These are phyloP conservation scores for Agraylea sexmaculata DNA, from an alignment of 1,140 invertebrate genomes.

Conservation along the genomic window DNA sequence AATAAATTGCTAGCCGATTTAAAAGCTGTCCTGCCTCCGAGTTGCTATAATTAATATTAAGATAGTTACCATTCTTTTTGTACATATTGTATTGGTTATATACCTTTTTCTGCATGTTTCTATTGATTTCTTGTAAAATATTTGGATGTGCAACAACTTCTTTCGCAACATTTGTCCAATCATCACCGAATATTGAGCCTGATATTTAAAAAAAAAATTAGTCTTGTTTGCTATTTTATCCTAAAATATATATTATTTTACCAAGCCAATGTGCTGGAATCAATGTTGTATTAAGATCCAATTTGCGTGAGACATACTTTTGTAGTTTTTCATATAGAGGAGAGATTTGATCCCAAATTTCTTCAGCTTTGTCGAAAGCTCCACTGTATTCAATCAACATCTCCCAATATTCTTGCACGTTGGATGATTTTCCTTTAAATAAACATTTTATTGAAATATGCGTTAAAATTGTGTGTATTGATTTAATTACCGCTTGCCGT, in stretches of 20 bases:
- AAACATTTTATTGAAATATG: no score
- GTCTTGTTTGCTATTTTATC: conserved; percentile 6
- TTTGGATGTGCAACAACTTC: conserved; percentile 41
- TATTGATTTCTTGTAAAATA: conserved; percentile 43
- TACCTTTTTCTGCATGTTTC: conserved; percentile 46
- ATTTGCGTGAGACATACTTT: conserved; percentile 36
- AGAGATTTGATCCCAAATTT: conserved; percentile 41
- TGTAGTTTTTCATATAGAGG: conserved; percentile 43
- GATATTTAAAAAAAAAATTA: conserved; percentile 16
- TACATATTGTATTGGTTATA: conserved; percentile 8
- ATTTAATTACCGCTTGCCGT: conserved; percentile 40
- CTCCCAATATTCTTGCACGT: conserved; percentile 47
- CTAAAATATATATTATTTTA: no score
- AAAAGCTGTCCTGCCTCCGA: conserved; percentile 38
- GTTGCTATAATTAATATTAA: conserved; percentile 31
- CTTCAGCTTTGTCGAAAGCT: conserved; percentile 36
- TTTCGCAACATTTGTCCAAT: conserved; percentile 47
- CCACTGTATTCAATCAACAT: conserved; percentile 40
- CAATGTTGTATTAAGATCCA: conserved; percentile 27
- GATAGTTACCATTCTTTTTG: not conserved
- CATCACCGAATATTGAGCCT: conserved; percentile 45
- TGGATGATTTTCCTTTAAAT: conserved; percentile 7
- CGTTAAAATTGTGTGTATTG: no score
- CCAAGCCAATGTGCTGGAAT: conserved; percentile 46
- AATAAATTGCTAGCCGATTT: conserved; percentile 38